Percentiles rank a stretch among this genome's conserved stretches.
Conservation (phyloP, 2,888 invertebrate species). For the Drosophila emarginata region DNA sequence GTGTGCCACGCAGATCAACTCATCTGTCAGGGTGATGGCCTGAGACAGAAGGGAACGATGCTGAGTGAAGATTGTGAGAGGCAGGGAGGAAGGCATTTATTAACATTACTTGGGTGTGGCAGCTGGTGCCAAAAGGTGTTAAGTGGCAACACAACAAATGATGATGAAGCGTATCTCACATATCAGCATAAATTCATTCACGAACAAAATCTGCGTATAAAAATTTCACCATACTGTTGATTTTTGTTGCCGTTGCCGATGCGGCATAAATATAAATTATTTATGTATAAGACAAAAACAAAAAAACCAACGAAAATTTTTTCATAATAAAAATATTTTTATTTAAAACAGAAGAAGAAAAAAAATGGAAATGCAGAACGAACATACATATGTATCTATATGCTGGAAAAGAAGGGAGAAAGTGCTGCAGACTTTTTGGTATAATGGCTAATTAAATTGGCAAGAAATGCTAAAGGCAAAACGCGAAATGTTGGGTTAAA, state of each 20-base stretch:
- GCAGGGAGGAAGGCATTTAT: slow-evolving; percentile 51
- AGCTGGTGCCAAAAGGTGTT: slow-evolving; percentile 68
- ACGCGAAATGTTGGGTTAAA: slow-evolving; percentile 22
- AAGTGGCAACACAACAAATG: slow-evolving; percentile 63
- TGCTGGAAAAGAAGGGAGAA: slow-evolving; percentile 8
- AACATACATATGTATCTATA: too few relatives aligned
- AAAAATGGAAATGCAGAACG: background rate
- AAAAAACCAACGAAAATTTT: slow-evolving; percentile 13
- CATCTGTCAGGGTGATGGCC: slow-evolving; percentile 39
- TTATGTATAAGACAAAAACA: background rate
- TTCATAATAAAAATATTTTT: slow-evolving; percentile 31
- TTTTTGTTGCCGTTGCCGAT: slow-evolving; percentile 26
- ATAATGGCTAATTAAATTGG: slow-evolving; percentile 74
- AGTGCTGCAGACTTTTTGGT: slow-evolving; percentile 24
- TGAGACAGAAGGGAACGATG: background rate
- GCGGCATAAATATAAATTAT: slow-evolving; percentile 49
- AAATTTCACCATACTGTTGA: slow-evolving; percentile 7
- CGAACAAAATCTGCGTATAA: slow-evolving; percentile 41
- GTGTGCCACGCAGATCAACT: slow-evolving; percentile 60
- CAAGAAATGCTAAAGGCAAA: slow-evolving; percentile 20
- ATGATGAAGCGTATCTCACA: slow-evolving; percentile 63
- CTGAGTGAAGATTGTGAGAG: background rate
- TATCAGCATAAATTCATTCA: slow-evolving; percentile 47
- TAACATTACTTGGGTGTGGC: slow-evolving; percentile 69
- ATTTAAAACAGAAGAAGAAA: background rate